Percentiles rank a stretch among this genome's conserved stretches.
Evolutionary conservation across 1,140 invertebrate genomes (phyloP).

Genomic region (Eupristina koningsbergeri): DNA sequence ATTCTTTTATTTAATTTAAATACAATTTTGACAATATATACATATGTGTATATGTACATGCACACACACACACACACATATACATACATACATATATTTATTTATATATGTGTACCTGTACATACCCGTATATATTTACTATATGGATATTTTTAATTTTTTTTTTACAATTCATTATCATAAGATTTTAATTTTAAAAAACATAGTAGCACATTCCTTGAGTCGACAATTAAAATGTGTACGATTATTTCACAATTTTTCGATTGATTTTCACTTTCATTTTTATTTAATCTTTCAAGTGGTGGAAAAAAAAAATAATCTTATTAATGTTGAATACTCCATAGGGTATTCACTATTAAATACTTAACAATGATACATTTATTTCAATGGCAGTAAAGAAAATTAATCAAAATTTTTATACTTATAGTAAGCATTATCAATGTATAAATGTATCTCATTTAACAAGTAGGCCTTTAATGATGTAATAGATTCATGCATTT

Average conservation of each 20-base stretch:
- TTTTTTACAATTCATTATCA: slow-evolving; percentile 61
- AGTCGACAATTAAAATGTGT: slow-evolving; percentile 28
- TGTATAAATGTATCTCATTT: neutral
- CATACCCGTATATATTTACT: slow-evolving; percentile 57
- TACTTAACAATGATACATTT: slow-evolving; percentile 8
- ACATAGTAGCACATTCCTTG: slow-evolving; percentile 47
- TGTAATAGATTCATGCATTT: neutral
- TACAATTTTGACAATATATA: slow-evolving; percentile 65
- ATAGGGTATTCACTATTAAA: slow-evolving; percentile 47
- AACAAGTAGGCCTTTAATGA: slow-evolving; percentile 28
- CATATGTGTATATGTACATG: slow-evolving; percentile 35
- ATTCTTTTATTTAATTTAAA: slow-evolving; percentile 65
- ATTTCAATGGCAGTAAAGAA: slow-evolving; percentile 2
- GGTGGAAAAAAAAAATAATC: slow-evolving; percentile 35
- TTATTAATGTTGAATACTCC: slow-evolving; percentile 38
- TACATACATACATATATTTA: slow-evolving; percentile 56
- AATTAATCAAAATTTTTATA: neutral
- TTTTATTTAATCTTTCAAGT: neutral
- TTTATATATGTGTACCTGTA: too few relatives aligned
- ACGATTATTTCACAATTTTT: slow-evolving; percentile 12
- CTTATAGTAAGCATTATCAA: neutral
- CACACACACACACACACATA: slow-evolving; percentile 50
- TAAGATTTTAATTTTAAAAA: slow-evolving; percentile 52
- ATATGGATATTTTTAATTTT: slow-evolving; percentile 55
- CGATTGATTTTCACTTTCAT: slow-evolving; percentile 2